A percentile compares a stretch with the other conserved stretches of the same genome.
These are phyloP conservation scores for Poeciliopsis turrubarensis DNA, from an alignment of 2,113 vertebrate genomes.

Conservation along the genomic window DNA sequence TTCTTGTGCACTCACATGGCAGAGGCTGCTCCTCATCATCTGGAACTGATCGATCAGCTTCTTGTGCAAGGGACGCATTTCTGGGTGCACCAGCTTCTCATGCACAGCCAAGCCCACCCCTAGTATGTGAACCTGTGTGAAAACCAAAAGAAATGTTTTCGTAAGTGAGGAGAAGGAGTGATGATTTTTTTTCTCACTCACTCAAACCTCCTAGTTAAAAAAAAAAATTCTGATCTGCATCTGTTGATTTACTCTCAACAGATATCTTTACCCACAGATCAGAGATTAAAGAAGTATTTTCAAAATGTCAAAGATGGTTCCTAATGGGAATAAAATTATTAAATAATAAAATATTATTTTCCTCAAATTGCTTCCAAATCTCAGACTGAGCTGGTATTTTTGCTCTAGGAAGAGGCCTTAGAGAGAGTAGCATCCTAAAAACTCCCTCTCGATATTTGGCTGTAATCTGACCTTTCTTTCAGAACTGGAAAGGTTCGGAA, in stretches of 20 bases:
- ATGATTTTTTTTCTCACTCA: not conserved
- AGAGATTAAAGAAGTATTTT: not conserved
- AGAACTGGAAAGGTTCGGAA: too few relatives aligned
- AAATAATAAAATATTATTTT: not conserved
- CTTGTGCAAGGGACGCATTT: slow-evolving; percentile 98
- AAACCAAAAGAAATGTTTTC: not conserved
- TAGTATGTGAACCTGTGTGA: slow-evolving; percentile 88
- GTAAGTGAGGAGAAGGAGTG: not conserved
- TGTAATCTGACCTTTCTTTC: too few relatives aligned
- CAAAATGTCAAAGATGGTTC: too few relatives aligned
- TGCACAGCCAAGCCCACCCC: slow-evolving; percentile 94
- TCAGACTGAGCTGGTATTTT: too few relatives aligned
- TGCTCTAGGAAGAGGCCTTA: too few relatives aligned
- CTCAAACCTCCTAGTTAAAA: not conserved
- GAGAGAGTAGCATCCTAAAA: too few relatives aligned
- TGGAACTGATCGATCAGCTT: slow-evolving; percentile 99
- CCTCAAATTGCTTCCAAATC: not conserved
- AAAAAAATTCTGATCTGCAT: not conserved
- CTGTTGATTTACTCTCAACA: not conserved
- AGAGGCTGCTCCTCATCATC: slow-evolving; percentile 96
- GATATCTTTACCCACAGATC: not conserved
- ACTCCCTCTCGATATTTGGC: too few relatives aligned
- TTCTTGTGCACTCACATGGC: slow-evolving; percentile 84
- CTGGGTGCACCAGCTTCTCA: slow-evolving; percentile 96
- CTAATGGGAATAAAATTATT: not conserved